A percentile compares a stretch with the other conserved stretches of the same genome.
Conservation (phyloP, 37 sponge, comb jelly and placozoan genomes). For the Geodia barretti region DNA sequence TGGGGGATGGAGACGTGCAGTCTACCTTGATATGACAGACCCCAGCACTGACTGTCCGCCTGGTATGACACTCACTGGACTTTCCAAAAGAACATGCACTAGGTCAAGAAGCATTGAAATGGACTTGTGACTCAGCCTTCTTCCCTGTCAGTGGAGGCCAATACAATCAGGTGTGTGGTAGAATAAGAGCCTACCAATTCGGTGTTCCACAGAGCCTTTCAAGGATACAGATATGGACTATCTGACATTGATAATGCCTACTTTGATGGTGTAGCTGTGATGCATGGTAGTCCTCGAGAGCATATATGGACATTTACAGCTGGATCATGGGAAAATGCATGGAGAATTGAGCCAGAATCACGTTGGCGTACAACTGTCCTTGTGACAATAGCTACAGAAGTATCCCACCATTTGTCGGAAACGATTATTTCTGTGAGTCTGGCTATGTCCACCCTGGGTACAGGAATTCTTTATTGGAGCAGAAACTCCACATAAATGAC, state of each 20-base stretch:
- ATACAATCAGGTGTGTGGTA: not conserved
- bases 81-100: not conserved
- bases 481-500: not conserved
- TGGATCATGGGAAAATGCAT: not conserved
- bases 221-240: not conserved
- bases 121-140: not conserved
- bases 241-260: not conserved
- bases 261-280: conserved; percentile 15
- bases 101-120: not conserved
- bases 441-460: not conserved
- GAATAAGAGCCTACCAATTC: not conserved
- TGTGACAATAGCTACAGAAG: not conserved
- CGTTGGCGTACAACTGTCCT: not conserved
- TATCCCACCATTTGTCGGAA: conserved; percentile 23
- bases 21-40: conserved; percentile 12
- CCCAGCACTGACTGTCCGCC: not conserved
- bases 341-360: not conserved
- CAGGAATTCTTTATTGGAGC: not conserved
- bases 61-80: not conserved
- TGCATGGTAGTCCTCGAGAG: conserved; percentile 14
- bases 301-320: conserved; percentile 25
- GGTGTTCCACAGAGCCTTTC: too few species aligned
- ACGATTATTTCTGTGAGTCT: conserved; percentile 28
- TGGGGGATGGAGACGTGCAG: not conserved
- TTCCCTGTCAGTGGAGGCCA: not conserved